phyloP scores from a whole-genome alignment of 2,113 vertebrate species.

The Burhinus bistriatus region DNA sequence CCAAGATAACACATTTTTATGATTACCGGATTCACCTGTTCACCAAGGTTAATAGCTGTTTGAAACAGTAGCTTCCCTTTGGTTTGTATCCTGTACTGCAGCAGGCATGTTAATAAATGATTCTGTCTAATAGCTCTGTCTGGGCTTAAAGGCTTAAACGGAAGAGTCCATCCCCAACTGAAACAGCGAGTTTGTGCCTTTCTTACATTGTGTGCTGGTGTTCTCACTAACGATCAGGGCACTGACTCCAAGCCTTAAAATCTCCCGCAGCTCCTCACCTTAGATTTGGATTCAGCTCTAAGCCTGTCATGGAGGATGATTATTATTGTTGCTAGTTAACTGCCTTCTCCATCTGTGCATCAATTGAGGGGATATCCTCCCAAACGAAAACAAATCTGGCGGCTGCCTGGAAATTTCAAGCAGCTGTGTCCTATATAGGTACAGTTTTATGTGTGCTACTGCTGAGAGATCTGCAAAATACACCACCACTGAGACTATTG shows the following conservation, averaged over 20 bases:
- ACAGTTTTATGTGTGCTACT: background rate
- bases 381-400: background rate
- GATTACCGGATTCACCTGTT: background rate
- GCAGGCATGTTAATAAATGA: background rate
- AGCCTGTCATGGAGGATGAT: background rate
- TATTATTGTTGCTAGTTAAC: background rate
- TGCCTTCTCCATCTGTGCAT: constrained; percentile 51
- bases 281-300: background rate
- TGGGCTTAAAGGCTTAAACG: background rate
- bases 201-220: rapidly evolving
- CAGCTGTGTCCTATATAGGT: constrained; percentile 28
- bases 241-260: background rate
- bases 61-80: background rate
- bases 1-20: background rate
- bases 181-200: background rate
- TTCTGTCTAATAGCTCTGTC: background rate
- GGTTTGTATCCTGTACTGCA: background rate
- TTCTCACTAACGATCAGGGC: background rate
- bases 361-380: background rate
- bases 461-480: background rate
- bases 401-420: background rate
- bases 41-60: background rate
- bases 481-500: background rate
- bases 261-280: background rate
- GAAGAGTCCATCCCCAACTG: background rate